Evolutionary conservation across 2,888 invertebrate genomes (phyloP), one percentile per base, ranked within the genome.

Genomic region (Tortrix viridana): DNA sequence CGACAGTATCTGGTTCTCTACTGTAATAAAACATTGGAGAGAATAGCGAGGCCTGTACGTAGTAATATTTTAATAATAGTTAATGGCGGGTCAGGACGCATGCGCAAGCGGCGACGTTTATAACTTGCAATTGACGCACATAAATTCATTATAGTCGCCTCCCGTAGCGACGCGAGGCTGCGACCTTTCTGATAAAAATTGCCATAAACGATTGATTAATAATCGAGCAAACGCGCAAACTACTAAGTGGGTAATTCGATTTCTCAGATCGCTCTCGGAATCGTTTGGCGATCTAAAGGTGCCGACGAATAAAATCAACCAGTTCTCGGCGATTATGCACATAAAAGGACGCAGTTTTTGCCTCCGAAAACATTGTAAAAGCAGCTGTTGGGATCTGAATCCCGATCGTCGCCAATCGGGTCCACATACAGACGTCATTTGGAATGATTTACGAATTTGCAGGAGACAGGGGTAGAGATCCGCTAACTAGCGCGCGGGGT

Each of bases 11-110:
- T 82, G 81, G 82, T 80, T 77, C 75, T 77, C 76, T 78, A 76
- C 80, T 77, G 83, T 84, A 88, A 90, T 90, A 90, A 89, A 91
- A 89, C 86, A 88, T 86, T 81, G 77, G 73, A 87, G 88, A 89
- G 89, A 88, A 89, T 88, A 85, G 86, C 86, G 74, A 85, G 80
- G 85, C 85, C 84, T 74, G 84, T 86, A 89, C 87, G 83, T 80
- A 82, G 89, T 83, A 85, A 91, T 91, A 91, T 90, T 89, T 91
- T 90, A 90, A 89, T 91, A 91, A 89, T 90, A 85, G 87, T 90
- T 90, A 89, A 91, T 90, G 88, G 86, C 78, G 76, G 88, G 89
- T 88, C 89, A 88, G 80, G 84, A 78, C 81, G 80, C 82, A 80
- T 80, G 84, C 84, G 81, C 84, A 77, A 77, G 83, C 85, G 85